Base-by-base conservation (phyloP, 2,888 invertebrate genomes). In the Tetanocera ferruginea region DNA sequence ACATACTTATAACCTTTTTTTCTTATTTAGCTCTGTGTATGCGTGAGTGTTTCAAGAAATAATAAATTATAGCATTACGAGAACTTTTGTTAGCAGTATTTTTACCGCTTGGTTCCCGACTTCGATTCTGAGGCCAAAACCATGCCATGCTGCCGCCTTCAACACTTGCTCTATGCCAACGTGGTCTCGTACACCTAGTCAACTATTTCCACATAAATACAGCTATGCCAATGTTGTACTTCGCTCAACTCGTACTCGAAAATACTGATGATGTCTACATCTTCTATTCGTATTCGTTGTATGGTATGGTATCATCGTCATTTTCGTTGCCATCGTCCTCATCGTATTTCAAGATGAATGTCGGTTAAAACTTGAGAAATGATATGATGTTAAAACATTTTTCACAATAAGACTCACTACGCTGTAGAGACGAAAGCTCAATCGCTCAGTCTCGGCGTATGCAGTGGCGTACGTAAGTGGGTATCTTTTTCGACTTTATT, bases 61-160 rank as follows among this genome's bases (percentile, higher is more conserved):
- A 75, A 66, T 75, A 75, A 75, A 75, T 75, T 75, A 75, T 75
- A 64, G 34, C 66, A 64, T 64, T 34, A 75, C 31, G 31, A 74
- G 74, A 64, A 64, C 49, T 55, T 37, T 25, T 62, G 64, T 49
- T 51, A 74, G 62, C 67, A 23, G 34, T 19, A 11, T 62, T 19
- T 4, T 19, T 25, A 66, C 23, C 25, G 23, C 51, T 69, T 14
- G n/a, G 14, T 28, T 8, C 25, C 43, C 69, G 43, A n/a, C 25
- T 55, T 31, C 66, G 57, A 9, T 14, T 37, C 19, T 34, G 31
- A 6, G 37, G 11, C n/a, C 17, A 37, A 8, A 8, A 25, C 23
- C 8, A 60, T 28, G 25, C 60, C 5, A 9, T 28, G 23, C 2
- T 60, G 60, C 60, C 1, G 8, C 67, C 25, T 43, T 28, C 34